Base-by-base conservation (phyloP, 1,140 invertebrate species). In the Eriocheir sinensis region DNA sequence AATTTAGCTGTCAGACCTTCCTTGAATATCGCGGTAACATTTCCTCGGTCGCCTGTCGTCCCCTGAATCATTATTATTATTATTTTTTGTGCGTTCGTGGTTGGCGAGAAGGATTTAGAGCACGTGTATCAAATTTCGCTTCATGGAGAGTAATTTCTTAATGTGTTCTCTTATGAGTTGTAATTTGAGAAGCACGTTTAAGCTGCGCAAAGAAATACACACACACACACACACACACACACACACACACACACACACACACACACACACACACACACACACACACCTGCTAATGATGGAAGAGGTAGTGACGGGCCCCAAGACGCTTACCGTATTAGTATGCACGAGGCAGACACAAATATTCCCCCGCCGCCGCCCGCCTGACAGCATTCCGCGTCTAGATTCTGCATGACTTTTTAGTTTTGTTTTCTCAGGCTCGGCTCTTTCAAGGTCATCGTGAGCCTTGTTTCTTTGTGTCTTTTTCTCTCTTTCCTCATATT, bases 161-260 rank as follows among this genome's bases (percentile, higher is more conserved):
- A n/a, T n/a, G n/a, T n/a, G n/a, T n/a, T n/a, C n/a, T n/a, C n/a
- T n/a, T n/a, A n/a, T n/a, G n/a, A n/a, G n/a, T n/a, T n/a, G n/a
- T n/a, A n/a, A n/a, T n/a, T n/a, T n/a, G n/a, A n/a, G n/a, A n/a
- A n/a, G n/a, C n/a, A n/a, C n/a, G n/a, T n/a, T n/a, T n/a, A n/a
- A n/a, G n/a, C n/a, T n/a, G n/a, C n/a, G n/a, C n/a, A n/a, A n/a
- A n/a, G n/a, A 17, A 1, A 72, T 38, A 44, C 38, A 44, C 86
- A 41, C 85, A 41, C 36, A n/a, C 36, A n/a, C 36, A 41, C 36
- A n/a, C 85, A 41, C 85, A 41, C 85, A 41, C 85, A 41, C 85
- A 41, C 85, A 41, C 85, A 41, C 85, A 41, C 85, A 41, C 85
- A 41, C 85, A 41, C 85, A 41, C 85, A 44, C 86, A 44, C 86